Percentiles rank a stretch among this genome's conserved stretches.
Evolutionary conservation across 2,888 invertebrate species (phyloP).

Genomic region (Drosophila peninsularis): DNA sequence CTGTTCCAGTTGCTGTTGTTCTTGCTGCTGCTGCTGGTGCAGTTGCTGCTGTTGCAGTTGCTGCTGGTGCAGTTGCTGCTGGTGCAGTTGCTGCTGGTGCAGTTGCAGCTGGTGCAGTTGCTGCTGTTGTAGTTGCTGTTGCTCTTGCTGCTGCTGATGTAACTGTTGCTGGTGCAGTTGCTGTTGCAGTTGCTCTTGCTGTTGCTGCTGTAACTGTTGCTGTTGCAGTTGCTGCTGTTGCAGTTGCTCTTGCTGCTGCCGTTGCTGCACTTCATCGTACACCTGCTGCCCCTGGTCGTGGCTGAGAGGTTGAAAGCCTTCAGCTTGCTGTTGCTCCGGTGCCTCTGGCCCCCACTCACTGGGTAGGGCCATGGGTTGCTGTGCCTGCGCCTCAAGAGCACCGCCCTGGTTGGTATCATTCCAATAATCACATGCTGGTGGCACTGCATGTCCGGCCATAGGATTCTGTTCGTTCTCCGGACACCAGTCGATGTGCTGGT

Average conservation of each 20-base stretch:
- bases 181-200: too few relatives aligned
- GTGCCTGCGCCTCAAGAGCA: not conserved
- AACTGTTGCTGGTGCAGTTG: too few relatives aligned
- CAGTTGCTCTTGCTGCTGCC: not conserved
- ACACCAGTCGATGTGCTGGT: not conserved
- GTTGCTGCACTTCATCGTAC: not conserved
- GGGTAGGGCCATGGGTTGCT: not conserved
- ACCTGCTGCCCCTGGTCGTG: not conserved
- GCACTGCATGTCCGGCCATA: too few relatives aligned
- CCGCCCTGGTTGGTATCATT: not conserved
- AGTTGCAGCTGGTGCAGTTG: too few relatives aligned
- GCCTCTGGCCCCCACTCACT: not conserved
- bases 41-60: too few relatives aligned
- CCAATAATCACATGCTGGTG: not conserved
- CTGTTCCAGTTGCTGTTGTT: not conserved
- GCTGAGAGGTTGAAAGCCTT: not conserved
- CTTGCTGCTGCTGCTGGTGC: too few relatives aligned
- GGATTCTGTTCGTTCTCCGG: not conserved
- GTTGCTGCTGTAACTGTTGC: not conserved
- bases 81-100: too few relatives aligned
- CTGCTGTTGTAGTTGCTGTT: too few relatives aligned
- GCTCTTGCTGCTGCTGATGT: too few relatives aligned
- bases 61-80: too few relatives aligned
- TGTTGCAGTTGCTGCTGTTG: not conserved
- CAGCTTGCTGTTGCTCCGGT: not conserved